Evolutionary conservation across 2,113 vertebrate genomes (phyloP).

Genomic region (Peromyscus californicus): DNA sequence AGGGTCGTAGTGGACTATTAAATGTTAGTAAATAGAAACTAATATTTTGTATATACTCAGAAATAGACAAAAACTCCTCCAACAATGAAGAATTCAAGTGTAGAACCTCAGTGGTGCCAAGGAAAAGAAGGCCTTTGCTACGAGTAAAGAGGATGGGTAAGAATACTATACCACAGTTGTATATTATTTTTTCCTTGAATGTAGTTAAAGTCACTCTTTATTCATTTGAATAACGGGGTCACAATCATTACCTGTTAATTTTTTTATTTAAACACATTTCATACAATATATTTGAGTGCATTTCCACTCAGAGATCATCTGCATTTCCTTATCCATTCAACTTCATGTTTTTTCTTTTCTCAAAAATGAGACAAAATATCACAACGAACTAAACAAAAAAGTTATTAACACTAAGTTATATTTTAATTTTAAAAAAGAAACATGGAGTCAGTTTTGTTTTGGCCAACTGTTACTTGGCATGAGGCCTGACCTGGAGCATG

Average conservation of each 20-base stretch:
- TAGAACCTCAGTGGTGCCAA: background rate
- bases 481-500: background rate
- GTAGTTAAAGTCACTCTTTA: background rate
- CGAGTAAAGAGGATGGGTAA: background rate
- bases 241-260: background rate
- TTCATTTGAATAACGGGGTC: background rate
- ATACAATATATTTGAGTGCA: background rate
- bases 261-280: background rate
- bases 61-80: background rate
- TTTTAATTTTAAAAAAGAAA: background rate
- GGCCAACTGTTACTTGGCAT: background rate
- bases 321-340: background rate
- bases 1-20: accelerated
- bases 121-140: background rate
- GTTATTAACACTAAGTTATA: background rate
- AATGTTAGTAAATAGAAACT: background rate
- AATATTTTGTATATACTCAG: background rate
- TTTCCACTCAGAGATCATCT: background rate
- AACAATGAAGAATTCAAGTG: background rate
- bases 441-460: background rate
- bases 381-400: background rate
- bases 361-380: background rate
- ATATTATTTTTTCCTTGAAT: background rate
- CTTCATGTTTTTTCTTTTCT: background rate
- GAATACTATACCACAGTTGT: background rate